A percentile compares a stretch with the other conserved stretches of the same genome.
Evolutionary conservation across 2,113 vertebrate genomes (phyloP).

Genomic region (Gopherus flavomarginatus): DNA sequence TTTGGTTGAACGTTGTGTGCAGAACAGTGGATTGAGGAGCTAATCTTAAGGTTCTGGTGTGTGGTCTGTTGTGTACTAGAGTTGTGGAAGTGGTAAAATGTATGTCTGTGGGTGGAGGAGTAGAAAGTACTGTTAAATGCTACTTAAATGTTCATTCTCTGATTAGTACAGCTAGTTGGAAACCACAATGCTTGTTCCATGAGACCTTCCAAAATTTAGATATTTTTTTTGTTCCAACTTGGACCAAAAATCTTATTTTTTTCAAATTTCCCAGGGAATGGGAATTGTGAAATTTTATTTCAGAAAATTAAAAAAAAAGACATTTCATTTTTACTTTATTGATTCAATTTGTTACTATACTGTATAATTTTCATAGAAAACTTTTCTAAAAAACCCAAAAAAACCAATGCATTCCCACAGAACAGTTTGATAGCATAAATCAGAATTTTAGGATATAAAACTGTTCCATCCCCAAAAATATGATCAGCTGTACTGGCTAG

Average conservation of each 20-base stretch:
- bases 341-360: too few species aligned
- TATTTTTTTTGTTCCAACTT: neutral
- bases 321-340: too few species aligned
- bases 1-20: neutral
- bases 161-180: neutral
- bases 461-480: too few species aligned
- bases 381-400: too few species aligned
- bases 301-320: neutral
- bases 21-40: constrained; percentile 3
- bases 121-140: neutral
- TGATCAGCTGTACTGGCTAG: too few species aligned
- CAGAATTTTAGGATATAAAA: too few species aligned
- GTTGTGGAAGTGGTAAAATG: constrained; percentile 3
- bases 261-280: neutral
- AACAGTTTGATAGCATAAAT: too few species aligned
- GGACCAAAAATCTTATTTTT: neutral
- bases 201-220: neutral
- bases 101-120: neutral
- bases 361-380: too few species aligned
- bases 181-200: neutral
- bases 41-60: neutral
- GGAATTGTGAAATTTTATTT: rapidly evolving
- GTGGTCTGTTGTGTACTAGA: neutral
- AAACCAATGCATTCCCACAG: too few species aligned
- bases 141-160: neutral